Evolutionary conservation across 2,888 invertebrate species (phyloP), one percentile per base, ranked within the genome.

Genomic region (Calameuta filiformis): DNA sequence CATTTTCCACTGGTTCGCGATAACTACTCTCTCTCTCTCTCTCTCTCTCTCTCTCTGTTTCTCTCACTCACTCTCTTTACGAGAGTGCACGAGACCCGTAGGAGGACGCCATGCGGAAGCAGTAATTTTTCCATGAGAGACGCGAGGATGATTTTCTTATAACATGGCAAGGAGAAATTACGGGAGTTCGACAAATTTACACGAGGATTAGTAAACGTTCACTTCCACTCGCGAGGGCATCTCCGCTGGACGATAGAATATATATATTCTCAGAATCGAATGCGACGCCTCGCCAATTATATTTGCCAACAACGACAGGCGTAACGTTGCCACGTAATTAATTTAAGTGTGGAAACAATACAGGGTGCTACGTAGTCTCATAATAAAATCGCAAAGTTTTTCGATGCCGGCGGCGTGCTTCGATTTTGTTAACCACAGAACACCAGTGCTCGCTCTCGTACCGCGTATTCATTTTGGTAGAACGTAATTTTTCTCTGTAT

Each of bases 11-110:
- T 68, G 68, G 40, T 69, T 35, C 68, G 56, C 75, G 68, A 56
- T 68, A 75, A 30, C 75, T 77, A 77, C 80, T 76, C 77, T 78
- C 75, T 79, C 79, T 75, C 77, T 79, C 79, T 83, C 37, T 69
- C 73, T 77, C 30, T 77, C 68, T 76, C 76, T 73, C 68, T 68
- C 34, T 75, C 34, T 74, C 76, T 79, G 79, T 83, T 30, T 69
- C 73, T 74, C 68, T 79, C 30, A 76, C 68, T 76, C 76, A 40
- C 68, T 68, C 34, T 75, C 34, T 76, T 77, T 78, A 56, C 40
- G 23, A 56, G 40, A 56, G 40, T 56, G 40, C 40, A 56, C 40
- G 40, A 56, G 40, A 56, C 40, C 23, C 23, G 23, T 56, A 23
- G 23, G 9, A 56, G 40, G 40, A 56, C 40, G 40, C 40, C 40